These are phyloP conservation scores for Syndactyla subalaris DNA, from an alignment of 2,797 vertebrate genomes.

Conservation along the genomic window DNA sequence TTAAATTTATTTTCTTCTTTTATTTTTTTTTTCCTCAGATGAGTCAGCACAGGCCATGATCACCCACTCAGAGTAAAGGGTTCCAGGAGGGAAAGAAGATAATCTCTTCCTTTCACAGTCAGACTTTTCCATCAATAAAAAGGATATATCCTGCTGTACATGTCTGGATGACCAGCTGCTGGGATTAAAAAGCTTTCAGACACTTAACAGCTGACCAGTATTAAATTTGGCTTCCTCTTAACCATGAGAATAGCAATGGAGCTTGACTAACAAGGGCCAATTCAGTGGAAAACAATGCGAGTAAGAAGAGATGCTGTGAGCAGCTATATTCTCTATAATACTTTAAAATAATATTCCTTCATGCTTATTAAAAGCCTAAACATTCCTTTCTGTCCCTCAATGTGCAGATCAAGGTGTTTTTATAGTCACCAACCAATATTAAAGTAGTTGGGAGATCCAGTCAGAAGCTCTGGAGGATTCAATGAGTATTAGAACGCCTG, in stretches of 20 bases:
- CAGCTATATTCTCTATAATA: background rate
- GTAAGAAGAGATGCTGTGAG: background rate
- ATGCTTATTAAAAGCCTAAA: background rate
- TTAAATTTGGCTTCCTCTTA: background rate
- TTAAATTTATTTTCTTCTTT: fast-evolving
- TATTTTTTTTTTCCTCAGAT: fast-evolving
- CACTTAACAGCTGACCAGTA: background rate
- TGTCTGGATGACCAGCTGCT: background rate
- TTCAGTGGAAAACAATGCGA: slow-evolving; percentile 4
- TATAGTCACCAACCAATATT: background rate
- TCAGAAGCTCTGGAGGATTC: background rate
- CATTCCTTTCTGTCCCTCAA: background rate
- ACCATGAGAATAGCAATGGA: background rate
- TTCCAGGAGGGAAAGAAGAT: background rate
- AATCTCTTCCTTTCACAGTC: background rate
- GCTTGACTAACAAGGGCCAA: slow-evolving; percentile 38
- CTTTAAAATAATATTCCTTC: background rate
- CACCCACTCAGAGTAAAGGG: background rate
- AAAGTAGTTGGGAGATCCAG: background rate
- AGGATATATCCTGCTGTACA: fast-evolving
- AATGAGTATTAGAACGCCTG: background rate
- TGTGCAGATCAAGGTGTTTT: background rate
- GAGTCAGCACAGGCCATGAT: background rate
- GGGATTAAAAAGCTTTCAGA: background rate
- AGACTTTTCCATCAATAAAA: background rate